Evolutionary conservation across 2,797 vertebrate genomes (phyloP).

Genomic region (Esox masquinongy): DNA sequence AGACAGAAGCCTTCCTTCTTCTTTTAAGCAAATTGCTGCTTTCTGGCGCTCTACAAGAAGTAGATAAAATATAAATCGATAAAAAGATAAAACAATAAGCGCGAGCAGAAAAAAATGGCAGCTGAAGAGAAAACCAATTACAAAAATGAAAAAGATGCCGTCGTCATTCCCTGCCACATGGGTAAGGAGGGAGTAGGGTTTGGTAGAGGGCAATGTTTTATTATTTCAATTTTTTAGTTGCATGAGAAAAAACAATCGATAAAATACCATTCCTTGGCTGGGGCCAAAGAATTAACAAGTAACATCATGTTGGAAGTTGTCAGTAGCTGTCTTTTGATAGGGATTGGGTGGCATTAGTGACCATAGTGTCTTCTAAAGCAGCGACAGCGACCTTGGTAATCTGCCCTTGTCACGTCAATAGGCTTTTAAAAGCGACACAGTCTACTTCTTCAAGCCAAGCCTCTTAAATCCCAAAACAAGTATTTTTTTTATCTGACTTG

Average conservation of each 20-base stretch:
- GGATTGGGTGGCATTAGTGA: slow-evolving; percentile 3
- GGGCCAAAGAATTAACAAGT: background rate
- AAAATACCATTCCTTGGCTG: background rate
- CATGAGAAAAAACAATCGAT: background rate
- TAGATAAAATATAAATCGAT: slow-evolving; percentile 31
- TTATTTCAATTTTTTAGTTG: background rate
- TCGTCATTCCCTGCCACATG: background rate
- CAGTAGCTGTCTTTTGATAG: background rate
- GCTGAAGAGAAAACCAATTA: slow-evolving; percentile 3
- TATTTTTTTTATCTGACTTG: background rate
- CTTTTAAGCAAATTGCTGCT: slow-evolving; percentile 42
- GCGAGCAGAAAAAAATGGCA: background rate
- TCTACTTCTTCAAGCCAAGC: slow-evolving; percentile 5
- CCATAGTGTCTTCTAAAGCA: background rate
- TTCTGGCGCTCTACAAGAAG: slow-evolving; percentile 17
- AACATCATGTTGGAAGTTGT: background rate
- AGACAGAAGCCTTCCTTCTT: slow-evolving; percentile 4
- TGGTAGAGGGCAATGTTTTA: background rate
- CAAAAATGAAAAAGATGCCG: background rate
- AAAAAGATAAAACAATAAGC: slow-evolving; percentile 20
- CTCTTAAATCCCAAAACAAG: background rate
- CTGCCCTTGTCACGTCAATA: background rate
- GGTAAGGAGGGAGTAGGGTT: background rate
- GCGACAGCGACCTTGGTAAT: background rate
- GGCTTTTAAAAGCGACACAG: background rate